Evolutionary conservation across 2,888 invertebrate genomes (phyloP).

Genomic region (Eupithecia subumbrata): DNA sequence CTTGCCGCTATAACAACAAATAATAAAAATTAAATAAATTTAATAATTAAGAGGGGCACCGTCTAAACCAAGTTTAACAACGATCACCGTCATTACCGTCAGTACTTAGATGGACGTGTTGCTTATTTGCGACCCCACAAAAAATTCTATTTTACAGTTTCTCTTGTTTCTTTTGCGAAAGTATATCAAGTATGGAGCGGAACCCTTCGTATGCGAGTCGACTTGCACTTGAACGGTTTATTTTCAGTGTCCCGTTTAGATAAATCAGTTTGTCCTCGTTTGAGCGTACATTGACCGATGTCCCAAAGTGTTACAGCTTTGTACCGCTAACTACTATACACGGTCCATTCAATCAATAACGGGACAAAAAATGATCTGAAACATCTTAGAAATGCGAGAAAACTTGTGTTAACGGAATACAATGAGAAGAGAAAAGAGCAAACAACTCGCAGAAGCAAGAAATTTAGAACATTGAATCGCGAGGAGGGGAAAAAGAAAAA

Average conservation of each 20-base stretch:
- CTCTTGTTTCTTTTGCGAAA: too few species aligned
- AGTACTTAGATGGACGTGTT: too few species aligned
- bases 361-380: conserved; percentile 2
- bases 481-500: neutral
- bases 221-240: too few species aligned
- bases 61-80: too few species aligned
- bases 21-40: too few species aligned
- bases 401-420: neutral
- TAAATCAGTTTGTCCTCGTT: conserved; percentile 21
- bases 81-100: too few species aligned
- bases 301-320: conserved; percentile 5
- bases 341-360: conserved; percentile 9
- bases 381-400: neutral
- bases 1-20: too few species aligned
- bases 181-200: too few species aligned
- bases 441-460: neutral
- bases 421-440: neutral
- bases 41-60: too few species aligned
- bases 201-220: too few species aligned
- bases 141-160: too few species aligned
- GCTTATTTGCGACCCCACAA: too few species aligned
- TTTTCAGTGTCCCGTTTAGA: conserved; percentile 2
- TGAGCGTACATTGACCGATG: conserved; percentile 20
- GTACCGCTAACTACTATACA: conserved; percentile 6
- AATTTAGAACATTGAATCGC: neutral